phyloP scores from a whole-genome alignment of 2,113 vertebrate species.

The Callospermophilus lateralis region DNA sequence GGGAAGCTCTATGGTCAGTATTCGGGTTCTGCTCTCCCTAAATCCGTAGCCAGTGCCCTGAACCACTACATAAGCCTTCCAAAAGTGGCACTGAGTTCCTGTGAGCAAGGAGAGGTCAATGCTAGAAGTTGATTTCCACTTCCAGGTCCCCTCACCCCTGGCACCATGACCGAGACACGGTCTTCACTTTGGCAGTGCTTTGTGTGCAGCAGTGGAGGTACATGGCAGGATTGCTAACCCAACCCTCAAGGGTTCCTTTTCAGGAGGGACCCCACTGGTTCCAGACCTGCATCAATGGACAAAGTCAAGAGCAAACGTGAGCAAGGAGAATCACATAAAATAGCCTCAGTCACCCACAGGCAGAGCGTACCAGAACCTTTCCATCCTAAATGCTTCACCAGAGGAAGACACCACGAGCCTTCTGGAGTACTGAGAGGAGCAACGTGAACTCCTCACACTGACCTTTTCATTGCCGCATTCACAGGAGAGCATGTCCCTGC shows the following conservation, averaged over 20 bases:
- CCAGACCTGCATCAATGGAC: too few relatives aligned
- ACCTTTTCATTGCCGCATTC: fast-evolving
- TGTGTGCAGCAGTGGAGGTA: fast-evolving
- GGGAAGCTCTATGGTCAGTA: fast-evolving
- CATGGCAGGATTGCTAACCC: fast-evolving
- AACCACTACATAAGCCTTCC: neutral
- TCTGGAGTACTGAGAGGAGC: too few relatives aligned
- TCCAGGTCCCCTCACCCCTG: neutral
- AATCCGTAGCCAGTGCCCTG: too few relatives aligned
- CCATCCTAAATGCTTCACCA: neutral
- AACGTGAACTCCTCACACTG: fast-evolving
- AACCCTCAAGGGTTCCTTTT: neutral
- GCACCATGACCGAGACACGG: fast-evolving
- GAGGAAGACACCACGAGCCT: neutral
- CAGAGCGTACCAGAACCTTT: fast-evolving
- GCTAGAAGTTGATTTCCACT: fast-evolving
- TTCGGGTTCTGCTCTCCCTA: neutral
- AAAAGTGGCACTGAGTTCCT: neutral
- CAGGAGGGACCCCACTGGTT: too few relatives aligned
- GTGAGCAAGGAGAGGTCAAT: fast-evolving
- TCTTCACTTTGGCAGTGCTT: too few relatives aligned
- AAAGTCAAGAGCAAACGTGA: neutral
- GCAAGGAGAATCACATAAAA: too few relatives aligned
- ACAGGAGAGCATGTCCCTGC: fast-evolving
- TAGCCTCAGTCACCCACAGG: too few relatives aligned